Evolutionary conservation across 2,797 vertebrate species (phyloP).

Genomic region (Cirrhinus mrigala): DNA sequence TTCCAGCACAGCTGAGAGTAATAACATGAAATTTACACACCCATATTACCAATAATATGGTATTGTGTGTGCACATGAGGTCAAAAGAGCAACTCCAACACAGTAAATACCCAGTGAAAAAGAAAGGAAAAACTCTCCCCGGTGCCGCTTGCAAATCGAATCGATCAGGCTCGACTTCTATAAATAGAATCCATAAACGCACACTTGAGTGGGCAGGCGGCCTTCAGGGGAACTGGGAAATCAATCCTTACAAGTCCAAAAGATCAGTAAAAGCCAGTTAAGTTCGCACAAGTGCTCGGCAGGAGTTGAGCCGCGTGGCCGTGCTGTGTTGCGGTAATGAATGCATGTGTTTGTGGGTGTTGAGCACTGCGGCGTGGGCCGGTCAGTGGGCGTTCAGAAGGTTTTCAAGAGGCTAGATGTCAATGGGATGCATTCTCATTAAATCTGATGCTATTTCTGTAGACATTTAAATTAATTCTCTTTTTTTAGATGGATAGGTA

Average conservation of each 20-base stretch:
- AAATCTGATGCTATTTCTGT: constrained; percentile 25
- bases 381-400: constrained; percentile 45
- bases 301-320: constrained; percentile 14
- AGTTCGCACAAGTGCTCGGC: constrained; percentile 41
- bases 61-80: constrained; percentile 58
- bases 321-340: constrained; percentile 23
- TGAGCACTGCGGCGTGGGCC: constrained; percentile 12
- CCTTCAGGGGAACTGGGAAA: constrained; percentile 59
- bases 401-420: constrained; percentile 42
- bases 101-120: constrained; percentile 5
- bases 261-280: constrained; percentile 55
- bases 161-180: constrained; percentile 42
- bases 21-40: constrained; percentile 26
- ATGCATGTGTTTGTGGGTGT: constrained; percentile 46
- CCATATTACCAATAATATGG: constrained; percentile 25
- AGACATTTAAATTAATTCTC: neutral
- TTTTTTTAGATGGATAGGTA: neutral
- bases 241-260: constrained; percentile 67
- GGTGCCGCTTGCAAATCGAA: constrained; percentile 57
- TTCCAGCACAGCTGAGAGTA: neutral
- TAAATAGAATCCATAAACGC: constrained; percentile 60
- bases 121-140: constrained; percentile 32
- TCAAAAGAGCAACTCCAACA: constrained; percentile 61
- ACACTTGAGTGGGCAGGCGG: constrained; percentile 63
- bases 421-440: constrained; percentile 32